Base-by-base conservation (phyloP, 1,140 invertebrate species). In the Bicyclus anynana region DNA sequence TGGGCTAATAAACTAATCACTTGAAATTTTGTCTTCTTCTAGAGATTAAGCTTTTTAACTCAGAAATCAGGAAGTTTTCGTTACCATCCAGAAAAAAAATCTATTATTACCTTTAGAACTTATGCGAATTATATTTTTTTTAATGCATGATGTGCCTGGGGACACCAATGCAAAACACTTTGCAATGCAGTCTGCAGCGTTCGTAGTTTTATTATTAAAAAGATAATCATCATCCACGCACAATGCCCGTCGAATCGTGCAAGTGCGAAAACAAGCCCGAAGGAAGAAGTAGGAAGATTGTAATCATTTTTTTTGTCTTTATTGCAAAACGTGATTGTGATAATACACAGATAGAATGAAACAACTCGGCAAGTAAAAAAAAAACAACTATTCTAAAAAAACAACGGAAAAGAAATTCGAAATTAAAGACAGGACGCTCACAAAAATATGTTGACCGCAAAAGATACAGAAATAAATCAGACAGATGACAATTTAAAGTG, bases 401-500 rank as follows among this genome's bases (percentile, higher is more conserved):
- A 62, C 33, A 42, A 26, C 42, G 35, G 12, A 21, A 64, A 67
- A 67, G 58, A 67, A 63, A 63, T 56, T 50, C 50, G 56, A 58
- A 67, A 64, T 67, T 67, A 59, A 64, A 67, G 51, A 60, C 52
- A 61, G 54, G 55, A 64, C 56, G 65, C 59, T 61, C 71, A 81
- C 77, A 85, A 86, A 86, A 86, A 86, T 83, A 82, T 84, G 83
- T 84, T 84, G 77, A 74, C 76, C 80, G 77, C 80, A 77, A 81
- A 80, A 87, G 84, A 87, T 80, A 89, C 80, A 87, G 84, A 89
- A 89, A 90, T 90, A 90, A 90, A 90, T 90, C 89, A 89, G 82
- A 76, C 79, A 81, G 87, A 90, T 90, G 89, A 89, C 89, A 89
- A 89, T 90, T 90, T 89, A 89, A 90, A 90, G 89, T 90, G 89